Conservation (phyloP, 1,140 invertebrate genomes). For the Macrocentrus cingulum region DNA sequence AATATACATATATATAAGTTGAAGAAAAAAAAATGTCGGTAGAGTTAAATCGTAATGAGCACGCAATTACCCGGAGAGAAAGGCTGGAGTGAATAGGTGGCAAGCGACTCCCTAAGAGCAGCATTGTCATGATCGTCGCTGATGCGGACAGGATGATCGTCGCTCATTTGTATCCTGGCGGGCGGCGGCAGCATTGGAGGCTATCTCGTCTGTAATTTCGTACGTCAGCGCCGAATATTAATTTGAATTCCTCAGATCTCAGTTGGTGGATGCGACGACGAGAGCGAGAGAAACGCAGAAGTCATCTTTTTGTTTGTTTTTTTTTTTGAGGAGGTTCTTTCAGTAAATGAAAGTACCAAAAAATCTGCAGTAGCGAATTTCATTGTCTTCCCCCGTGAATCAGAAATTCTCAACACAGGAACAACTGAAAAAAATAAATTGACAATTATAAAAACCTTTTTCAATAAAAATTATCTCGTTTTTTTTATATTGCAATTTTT, state of each 20-base stretch:
- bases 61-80: slow-evolving; percentile 15
- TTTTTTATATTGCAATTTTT: too few relatives aligned
- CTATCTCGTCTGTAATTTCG: slow-evolving; percentile 47
- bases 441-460: too few relatives aligned
- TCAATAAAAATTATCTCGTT: too few relatives aligned
- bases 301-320: slow-evolving; percentile 27
- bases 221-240: slow-evolving; percentile 60
- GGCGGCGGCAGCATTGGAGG: slow-evolving; percentile 34
- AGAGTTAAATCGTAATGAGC: slow-evolving; percentile 24
- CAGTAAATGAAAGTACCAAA: slow-evolving; percentile 36
- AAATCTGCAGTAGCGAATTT: too few relatives aligned
- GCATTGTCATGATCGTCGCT: slow-evolving; percentile 44
- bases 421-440: too few relatives aligned
- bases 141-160: slow-evolving; percentile 50
- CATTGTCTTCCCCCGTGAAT: too few relatives aligned
- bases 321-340: too few relatives aligned
- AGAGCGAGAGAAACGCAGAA: not conserved
- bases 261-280: slow-evolving; percentile 5
- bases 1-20: too few relatives aligned
- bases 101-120: slow-evolving; percentile 28
- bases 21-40: too few relatives aligned
- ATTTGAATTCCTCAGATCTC: slow-evolving; percentile 52
- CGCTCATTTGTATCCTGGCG: slow-evolving; percentile 54
- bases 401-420: too few relatives aligned
- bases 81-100: slow-evolving; percentile 18